These are phyloP conservation scores for Venustoraphidia nigricollis DNA, from an alignment of 2,888 invertebrate species.

Conservation along the genomic window DNA sequence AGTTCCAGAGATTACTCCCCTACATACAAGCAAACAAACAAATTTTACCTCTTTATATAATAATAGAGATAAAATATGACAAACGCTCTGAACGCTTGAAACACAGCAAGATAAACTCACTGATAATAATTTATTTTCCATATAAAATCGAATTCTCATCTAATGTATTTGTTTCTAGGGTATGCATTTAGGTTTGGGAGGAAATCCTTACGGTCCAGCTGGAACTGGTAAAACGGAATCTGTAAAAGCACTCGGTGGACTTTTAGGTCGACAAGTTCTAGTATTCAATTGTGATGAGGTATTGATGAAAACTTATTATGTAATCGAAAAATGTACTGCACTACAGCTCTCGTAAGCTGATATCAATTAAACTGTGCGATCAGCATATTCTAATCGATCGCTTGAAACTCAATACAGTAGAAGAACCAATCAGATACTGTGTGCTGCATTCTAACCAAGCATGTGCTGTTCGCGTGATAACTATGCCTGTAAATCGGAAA, in stretches of 20 bases:
- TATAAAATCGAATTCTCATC: neutral
- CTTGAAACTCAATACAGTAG: no score
- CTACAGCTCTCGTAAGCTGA: neutral
- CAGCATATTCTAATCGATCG: no score
- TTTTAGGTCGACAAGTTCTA: conserved; percentile 84
- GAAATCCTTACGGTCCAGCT: conserved; percentile 97
- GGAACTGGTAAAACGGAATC: conserved; percentile 99
- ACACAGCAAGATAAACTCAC: neutral
- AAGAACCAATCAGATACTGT: no score
- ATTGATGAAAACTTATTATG: conserved; percentile 11
- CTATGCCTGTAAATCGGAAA: no score
- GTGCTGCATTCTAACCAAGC: no score
- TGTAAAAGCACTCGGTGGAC: conserved; percentile 82
- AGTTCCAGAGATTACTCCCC: no score
- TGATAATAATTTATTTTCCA: neutral
- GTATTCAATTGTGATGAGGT: conserved; percentile 97
- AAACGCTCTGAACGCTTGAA: neutral
- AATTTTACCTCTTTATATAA: no score
- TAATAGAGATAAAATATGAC: no score
- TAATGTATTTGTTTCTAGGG: conserved; percentile 36
- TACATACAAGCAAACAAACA: no score
- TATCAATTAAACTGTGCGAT: neutral
- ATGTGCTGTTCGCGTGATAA: no score
- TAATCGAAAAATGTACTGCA: neutral
- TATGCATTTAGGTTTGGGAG: conserved; percentile 89